Evolutionary conservation across 2,888 invertebrate species (phyloP), one percentile per base, ranked within the genome.

Genomic region (Ophion ellenae): DNA sequence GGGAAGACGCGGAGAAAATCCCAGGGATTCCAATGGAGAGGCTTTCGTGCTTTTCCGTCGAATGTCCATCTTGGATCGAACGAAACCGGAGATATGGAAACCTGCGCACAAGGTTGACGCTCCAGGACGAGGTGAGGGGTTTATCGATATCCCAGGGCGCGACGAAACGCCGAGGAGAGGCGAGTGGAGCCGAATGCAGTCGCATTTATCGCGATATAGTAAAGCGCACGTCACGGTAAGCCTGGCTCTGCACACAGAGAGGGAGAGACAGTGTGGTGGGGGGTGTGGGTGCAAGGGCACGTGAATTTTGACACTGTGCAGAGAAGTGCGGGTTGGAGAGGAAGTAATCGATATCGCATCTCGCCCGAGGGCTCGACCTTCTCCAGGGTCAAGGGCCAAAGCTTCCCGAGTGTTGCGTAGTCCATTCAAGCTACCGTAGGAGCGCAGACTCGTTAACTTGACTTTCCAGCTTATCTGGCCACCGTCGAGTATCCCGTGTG

Each of bases 321-420:
- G 17, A 47, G 78, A 32, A 53, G 81, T 47, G 14, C 20, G 57
- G 36, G 59, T 17, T 57, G 17, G 40, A 59, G 40, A 59, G 24
- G 28, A 32, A 71, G 79, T 73, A 88, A 88, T 88, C 88, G 86
- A 87, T 88, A 87, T 40, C 71, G 74, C 84, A 80, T 73, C 64
- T 77, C 80, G 80, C 78, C 73, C 74, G 82, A 84, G 86, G 75
- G 53, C 84, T 81, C 83, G 80, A 76, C 82, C 84, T 86, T 85
- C 85, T 86, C 73, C 84, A 87, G 88, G 86, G 89, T 89, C 88
- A 87, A 88, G 87, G 88, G 88, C 87, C 86, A 87, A 67, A 32
- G 79, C 74, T 6, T 59, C 45, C 59, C 76, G 76, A 81, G 81
- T 76, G 74, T 63, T 36, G 45, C 67, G 40, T 17, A 32, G 73